Base-by-base conservation (phyloP, 2,888 invertebrate genomes). In the Tipula vernalis region DNA sequence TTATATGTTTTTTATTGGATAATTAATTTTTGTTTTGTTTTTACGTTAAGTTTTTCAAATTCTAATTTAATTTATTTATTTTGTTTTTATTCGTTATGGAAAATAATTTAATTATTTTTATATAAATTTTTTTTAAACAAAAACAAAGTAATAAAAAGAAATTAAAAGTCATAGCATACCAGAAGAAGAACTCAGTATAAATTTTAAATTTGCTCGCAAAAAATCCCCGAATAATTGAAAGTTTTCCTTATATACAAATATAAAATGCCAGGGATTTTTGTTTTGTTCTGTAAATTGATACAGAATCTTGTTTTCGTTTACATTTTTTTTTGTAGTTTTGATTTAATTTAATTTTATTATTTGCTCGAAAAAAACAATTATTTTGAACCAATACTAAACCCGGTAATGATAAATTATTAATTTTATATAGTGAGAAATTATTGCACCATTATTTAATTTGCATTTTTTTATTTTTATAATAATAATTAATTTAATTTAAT, bases 101-200 rank as follows among this genome's bases (percentile, higher is more conserved):
- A 12, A 44, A 44, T 44, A n/a, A 83, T 83, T 83, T 83, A 3
- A 44, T 12, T 83, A 36, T 36, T 44, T 44, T 44, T 44, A 3
- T 44, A 39, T 39, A 39, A 5, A 36, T 83, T 83, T 57, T n/a
- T 57, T 51, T 15, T 57, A 28, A 85, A 41, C 41, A 47, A 71
- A 44, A 86, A 87, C 71, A 44, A 85, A 10, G 41, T 84, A 47
- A 83, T 44, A 87, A 57, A 36, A 39, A 57, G 86, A 41, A 87
- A 84, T 71, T 15, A 44, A 86, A 88, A 88, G 88, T 88, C 88
- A 88, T 88, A 88, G 88, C 88, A 88, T 88, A 88, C 88, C 88
- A 88, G 88, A 88, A 88, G 88, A 87, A 87, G 87, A 87, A 57
- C n/a, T 57, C 15, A 57, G 5, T 57, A 57, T 57, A 57, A 57